These are phyloP conservation scores for Limnephilus marmoratus DNA, from an alignment of 2,888 invertebrate species.

Conservation along the genomic window DNA sequence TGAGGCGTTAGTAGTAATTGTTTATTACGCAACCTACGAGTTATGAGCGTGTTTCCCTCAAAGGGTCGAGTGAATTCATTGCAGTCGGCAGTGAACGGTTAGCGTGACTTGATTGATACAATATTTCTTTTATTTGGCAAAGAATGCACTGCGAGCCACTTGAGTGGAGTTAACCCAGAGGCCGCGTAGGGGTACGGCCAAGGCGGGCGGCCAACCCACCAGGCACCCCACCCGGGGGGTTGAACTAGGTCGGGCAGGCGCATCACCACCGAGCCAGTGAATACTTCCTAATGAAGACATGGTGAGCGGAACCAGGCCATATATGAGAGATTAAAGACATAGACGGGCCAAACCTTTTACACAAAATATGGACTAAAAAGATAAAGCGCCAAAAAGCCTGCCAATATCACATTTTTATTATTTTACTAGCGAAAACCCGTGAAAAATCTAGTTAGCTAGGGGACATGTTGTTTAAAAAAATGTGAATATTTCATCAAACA, in stretches of 20 bases:
- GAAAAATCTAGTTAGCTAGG: no score
- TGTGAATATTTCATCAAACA: no score
- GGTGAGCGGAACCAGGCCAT: neutral
- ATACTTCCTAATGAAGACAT: neutral
- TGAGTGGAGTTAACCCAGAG: neutral
- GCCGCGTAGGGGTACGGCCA: neutral
- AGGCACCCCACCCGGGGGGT: neutral
- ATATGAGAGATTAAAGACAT: neutral
- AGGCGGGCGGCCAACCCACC: neutral
- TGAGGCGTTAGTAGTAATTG: no score
- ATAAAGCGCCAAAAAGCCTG: no score
- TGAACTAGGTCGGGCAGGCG: constrained; percentile 40
- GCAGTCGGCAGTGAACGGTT: neutral
- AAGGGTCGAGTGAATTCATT: neutral
- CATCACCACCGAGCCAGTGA: constrained; percentile 5
- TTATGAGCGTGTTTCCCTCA: neutral
- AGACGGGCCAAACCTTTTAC: neutral
- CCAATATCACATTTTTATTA: no score
- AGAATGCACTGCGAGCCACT: neutral
- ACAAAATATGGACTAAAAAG: neutral
- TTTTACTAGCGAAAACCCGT: no score
- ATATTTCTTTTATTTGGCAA: neutral
- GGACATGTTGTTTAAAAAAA: no score
- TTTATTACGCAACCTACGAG: neutral
- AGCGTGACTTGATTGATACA: neutral